These are phyloP conservation scores for Oreochromis mossambicus DNA, from an alignment of 2,797 vertebrate genomes.

Conservation along the genomic window DNA sequence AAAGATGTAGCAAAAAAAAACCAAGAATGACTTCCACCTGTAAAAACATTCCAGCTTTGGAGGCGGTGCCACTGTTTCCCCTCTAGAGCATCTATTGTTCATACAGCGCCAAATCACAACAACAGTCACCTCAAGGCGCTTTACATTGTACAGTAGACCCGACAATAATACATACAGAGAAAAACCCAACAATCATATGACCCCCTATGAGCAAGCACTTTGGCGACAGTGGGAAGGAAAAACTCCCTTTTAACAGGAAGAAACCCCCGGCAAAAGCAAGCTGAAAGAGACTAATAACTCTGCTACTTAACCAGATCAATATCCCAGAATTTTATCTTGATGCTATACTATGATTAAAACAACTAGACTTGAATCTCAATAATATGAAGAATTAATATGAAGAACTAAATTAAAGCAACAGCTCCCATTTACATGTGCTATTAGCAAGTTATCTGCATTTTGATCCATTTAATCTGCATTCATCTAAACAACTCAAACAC, in stretches of 20 bases:
- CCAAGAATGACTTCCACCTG: too few species aligned
- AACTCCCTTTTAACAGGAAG: neutral
- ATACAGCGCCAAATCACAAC: neutral
- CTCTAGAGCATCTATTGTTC: neutral
- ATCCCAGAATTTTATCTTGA: rapidly evolving
- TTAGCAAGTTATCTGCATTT: neutral
- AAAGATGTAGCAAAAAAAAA: too few species aligned
- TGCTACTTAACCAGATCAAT: neutral
- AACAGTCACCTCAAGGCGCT: rapidly evolving
- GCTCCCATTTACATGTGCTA: neutral
- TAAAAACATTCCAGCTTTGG: too few species aligned
- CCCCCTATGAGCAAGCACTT: neutral
- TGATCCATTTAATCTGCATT: neutral
- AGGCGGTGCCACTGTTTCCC: too few species aligned
- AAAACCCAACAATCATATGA: neutral
- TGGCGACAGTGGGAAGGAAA: neutral
- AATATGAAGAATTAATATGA: neutral
- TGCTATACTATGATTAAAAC: neutral
- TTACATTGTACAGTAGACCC: neutral
- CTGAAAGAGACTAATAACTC: neutral
- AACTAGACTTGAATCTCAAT: neutral
- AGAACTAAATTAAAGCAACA: neutral
- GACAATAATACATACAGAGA: neutral
- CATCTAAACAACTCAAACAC: neutral
- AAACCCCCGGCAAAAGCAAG: neutral